Evolutionary conservation across 2,888 invertebrate species (phyloP).

Genomic region (Parnassius apollo): DNA sequence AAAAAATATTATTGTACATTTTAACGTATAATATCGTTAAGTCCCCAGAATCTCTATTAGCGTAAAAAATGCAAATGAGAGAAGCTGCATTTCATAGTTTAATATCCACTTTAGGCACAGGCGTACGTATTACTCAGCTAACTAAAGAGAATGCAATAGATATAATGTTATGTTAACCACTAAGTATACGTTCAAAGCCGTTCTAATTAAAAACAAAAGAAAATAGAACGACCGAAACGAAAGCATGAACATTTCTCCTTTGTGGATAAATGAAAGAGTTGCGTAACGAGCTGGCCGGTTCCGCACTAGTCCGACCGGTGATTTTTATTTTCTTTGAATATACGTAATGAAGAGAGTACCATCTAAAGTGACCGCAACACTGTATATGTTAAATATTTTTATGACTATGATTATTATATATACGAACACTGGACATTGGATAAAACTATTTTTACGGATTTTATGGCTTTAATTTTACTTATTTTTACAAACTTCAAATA

Average conservation of each 20-base stretch:
- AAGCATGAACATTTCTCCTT: conserved; percentile 1
- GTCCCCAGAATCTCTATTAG: too few species aligned
- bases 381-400: neutral
- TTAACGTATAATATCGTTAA: too few species aligned
- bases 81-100: too few species aligned
- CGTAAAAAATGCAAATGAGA: too few species aligned
- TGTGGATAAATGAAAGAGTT: conserved; percentile 6
- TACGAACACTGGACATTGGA: too few species aligned
- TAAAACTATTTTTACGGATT: too few species aligned
- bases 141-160: neutral
- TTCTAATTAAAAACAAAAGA: conserved; percentile 1
- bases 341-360: conserved; percentile 2
- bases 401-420: too few species aligned
- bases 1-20: too few species aligned
- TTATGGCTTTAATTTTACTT: too few species aligned
- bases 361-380: neutral
- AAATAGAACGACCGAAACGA: neutral
- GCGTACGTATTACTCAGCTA: too few species aligned
- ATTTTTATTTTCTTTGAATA: conserved; percentile 8
- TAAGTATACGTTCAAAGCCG: neutral
- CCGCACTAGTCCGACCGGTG: neutral
- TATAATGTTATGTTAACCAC: conserved; percentile 1
- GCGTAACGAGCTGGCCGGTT: conserved; percentile 5
- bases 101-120: too few species aligned
- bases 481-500: too few species aligned